Percentiles rank a stretch among this genome's conserved stretches.
These are phyloP conservation scores for Tachina fera DNA, from an alignment of 2,888 invertebrate genomes.

Conservation along the genomic window DNA sequence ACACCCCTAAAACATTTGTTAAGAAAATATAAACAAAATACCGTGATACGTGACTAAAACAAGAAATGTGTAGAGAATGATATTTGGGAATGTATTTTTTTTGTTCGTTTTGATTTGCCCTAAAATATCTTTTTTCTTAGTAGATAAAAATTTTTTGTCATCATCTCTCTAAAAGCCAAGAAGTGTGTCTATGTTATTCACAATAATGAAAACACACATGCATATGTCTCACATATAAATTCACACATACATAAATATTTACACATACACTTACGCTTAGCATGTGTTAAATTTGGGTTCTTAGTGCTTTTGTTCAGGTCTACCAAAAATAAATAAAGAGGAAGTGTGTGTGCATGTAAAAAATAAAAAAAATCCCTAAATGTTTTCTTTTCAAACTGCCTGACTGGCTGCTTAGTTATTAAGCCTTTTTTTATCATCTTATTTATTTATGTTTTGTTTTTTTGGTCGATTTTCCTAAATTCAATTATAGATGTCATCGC, in stretches of 20 bases:
- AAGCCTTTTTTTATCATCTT: conserved; percentile 40
- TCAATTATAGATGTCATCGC: conserved; percentile 67
- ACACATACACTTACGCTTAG: conserved; percentile 13
- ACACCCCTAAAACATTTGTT: conserved; percentile 23
- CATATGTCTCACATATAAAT: background rate
- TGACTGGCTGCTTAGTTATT: conserved; percentile 32
- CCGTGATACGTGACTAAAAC: conserved; percentile 80
- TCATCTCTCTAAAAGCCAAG: conserved; percentile 36
- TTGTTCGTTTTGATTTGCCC: conserved; percentile 32
- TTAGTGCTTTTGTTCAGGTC: conserved; percentile 45
- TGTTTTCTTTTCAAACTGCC: conserved; percentile 10
- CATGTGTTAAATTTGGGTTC: conserved; percentile 54
- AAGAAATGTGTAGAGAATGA: conserved; percentile 75
- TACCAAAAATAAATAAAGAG: conserved; percentile 3
- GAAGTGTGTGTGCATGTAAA: background rate
- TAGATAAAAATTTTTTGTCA: conserved; percentile 10
- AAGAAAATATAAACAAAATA: conserved; percentile 65
- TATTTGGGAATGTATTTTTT: conserved; percentile 16
- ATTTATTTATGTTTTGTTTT: conserved; percentile 34
- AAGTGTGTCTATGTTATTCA: conserved; percentile 38
- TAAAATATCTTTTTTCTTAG: background rate
- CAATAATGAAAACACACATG: conserved; percentile 28
- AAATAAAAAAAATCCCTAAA: conserved; percentile 26
- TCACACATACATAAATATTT: background rate
- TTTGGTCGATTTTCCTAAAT: conserved; percentile 65